Evolutionary conservation across 2,888 invertebrate genomes (phyloP), one percentile per base, ranked within the genome.

Genomic region (Cylloceria caligata): DNA sequence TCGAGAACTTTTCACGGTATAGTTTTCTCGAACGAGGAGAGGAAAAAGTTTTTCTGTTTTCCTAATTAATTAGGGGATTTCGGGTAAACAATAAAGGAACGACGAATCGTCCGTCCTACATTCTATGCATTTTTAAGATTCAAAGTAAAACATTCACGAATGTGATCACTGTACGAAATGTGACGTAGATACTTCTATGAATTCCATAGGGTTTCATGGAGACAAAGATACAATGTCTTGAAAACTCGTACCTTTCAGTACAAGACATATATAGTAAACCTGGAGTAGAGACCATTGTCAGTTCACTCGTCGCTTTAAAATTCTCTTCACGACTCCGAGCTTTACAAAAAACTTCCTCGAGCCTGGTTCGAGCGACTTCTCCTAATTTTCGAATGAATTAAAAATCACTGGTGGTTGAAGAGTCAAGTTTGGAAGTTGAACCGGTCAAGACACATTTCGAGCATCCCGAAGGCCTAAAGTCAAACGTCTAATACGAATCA

Each of bases 401-500:
- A 13, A 13, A 42, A 42, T 4, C 42, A 42, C 42, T 42, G 11
- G 1, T 36, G 9, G 36, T 3, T 67, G 19, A 19, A 19, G 30
- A 47, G 47, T 34, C 16, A n/a, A 47, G 47, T 9, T 16, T 4
- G 19, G 0, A 67, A 19, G 47, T 49, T 19, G n/a, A 52, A 52
- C 7, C 9, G 36, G 9, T 34, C 21, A 39, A 34, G 60, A 19
- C 7, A 21, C 16, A 68, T 68, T 68, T 21, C n/a, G 6, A 13
- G 19, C 49, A 36, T 49, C n/a, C 2, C 13, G 49, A 36, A 36
- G 19, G 3, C 13, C 39, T 6, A 13, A 16, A 36, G 52, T 34
- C 36, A n/a, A 52, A 69, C n/a, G 36, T 69, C 52, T n/a, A n/a
- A n/a, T n/a, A 55, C 36, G 55, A 39, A 36, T 69, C 42, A 3